Evolutionary conservation across 2,888 invertebrate species (phyloP), one percentile per base, ranked within the genome.

Genomic region (Lymantria dispar): DNA sequence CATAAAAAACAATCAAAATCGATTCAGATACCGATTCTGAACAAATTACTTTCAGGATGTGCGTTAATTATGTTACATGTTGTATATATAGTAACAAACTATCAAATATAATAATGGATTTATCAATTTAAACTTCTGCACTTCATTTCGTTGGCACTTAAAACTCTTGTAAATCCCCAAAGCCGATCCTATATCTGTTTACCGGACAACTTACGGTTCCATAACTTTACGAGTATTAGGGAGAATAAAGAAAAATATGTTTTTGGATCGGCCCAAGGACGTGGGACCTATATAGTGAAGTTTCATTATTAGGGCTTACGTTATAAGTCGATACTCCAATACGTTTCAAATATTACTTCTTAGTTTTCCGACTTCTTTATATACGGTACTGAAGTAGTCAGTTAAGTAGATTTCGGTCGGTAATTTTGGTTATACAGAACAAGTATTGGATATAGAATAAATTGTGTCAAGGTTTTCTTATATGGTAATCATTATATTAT

Each of bases 231-330:
- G 58, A 54, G 56, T 64, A 60, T 56, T 64, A 58, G 10, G 36
- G 45, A 50, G 43, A 42, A 56, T 52, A 50, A 62, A 60, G 56
- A 64, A 66, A 68, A 68, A 68, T 68, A 66, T 62, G 65, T 55
- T 54, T 52, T 45, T 45, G 57, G 57, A 64, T 64, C 54, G 49
- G 45, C 44, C 52, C 39, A 53, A 62, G 60, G 59, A 54, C 54
- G 37, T 10, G 7, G 40, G 45, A 29, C 47, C 55, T 51, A 45
- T 59, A 51, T 50, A 47, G 42, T 29, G 43, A 47, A 62, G 43
- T 58, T 62, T 52, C 52, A 52, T 68, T 64, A 64, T 58, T 53
- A 54, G 29, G 33, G 45, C 45, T 66, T 56, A 56, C 29, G 8
- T 11, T n/a, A 15, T 48, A 52, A 52, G 48, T 48, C 45, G 43